Base-by-base conservation (phyloP, 2,888 invertebrate genomes). In the Cephus pygmeus region DNA sequence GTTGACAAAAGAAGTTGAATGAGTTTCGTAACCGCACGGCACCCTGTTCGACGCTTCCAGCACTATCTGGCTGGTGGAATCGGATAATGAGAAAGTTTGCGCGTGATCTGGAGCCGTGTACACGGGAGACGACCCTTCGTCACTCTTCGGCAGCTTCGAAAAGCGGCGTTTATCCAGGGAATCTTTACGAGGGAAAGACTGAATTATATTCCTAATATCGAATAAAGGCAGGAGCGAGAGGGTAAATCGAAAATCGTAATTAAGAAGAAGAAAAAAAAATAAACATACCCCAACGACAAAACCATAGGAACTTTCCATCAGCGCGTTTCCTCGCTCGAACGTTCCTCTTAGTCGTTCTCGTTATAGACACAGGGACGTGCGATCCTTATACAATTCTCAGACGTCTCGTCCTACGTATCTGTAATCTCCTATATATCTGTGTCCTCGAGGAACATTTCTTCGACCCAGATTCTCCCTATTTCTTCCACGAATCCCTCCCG, bases 401-500 rank as follows among this genome's bases (percentile, higher is more conserved):
- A 56, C 23, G 56, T 56, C 23, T 23, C 9, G 0, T 23, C 9
- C 56, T 23, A 56, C 56, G 30, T 71, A 71, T 31, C 23, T 12
- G 31, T 33, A 71, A 71, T 71, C 31, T 15, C 71, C 12, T 23
- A 71, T 31, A 31, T 71, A 33, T 31, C 31, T 31, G 31, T 1
- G 33, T 71, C 33, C 31, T 31, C 15, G 15, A 31, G 15, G 33
- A 71, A 71, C 31, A 31, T 31, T 71, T 85, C 83, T 85, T 84
- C 81, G 82, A 79, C 83, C 82, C 82, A 85, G 85, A 88, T 71
- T 71, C 31, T 23, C 69, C 31, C 31, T 6, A 71, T 15, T 31
- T 34, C 31, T 71, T 34, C 71, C 87, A 86, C 78, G 81, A 86
- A 87, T 87, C 85, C 80, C 80, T 40, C n/a, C 79, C 77, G 75